Percentiles rank a stretch among this genome's conserved stretches.
Conservation (phyloP, 2,797 vertebrate genomes). For the Pygocentrus nattereri region DNA sequence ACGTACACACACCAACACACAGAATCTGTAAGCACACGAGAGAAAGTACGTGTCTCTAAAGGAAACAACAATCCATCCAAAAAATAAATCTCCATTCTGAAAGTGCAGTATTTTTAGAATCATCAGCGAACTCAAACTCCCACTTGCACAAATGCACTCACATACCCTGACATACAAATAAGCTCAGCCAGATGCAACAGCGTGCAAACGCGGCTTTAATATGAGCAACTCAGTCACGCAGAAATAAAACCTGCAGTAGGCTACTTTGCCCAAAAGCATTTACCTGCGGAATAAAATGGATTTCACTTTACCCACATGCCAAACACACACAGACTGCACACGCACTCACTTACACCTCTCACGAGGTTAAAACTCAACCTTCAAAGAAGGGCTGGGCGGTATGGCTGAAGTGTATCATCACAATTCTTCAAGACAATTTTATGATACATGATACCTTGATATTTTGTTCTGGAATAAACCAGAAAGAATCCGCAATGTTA, state of each 20-base stretch:
- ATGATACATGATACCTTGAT: no score
- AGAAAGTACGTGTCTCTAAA: slow-evolving; percentile 14
- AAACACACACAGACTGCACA: neutral
- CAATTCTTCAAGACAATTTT: no score
- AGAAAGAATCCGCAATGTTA: no score
- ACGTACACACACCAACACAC: neutral
- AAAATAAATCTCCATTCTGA: slow-evolving; percentile 5
- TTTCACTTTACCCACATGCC: neutral
- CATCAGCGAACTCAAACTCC: neutral
- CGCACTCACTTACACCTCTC: slow-evolving; percentile 1
- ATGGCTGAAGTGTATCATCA: no score
- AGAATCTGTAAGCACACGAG: slow-evolving; percentile 20
- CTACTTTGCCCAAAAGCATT: slow-evolving; percentile 7
- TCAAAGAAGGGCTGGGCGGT: neutral
- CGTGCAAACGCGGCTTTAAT: neutral
- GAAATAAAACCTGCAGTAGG: neutral
- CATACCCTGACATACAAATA: slow-evolving; percentile 8
- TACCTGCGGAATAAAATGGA: neutral
- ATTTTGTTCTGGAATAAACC: no score
- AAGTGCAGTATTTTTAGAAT: slow-evolving; percentile 25
- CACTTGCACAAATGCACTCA: slow-evolving; percentile 16
- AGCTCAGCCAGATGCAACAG: neutral
- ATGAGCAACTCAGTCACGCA: slow-evolving; percentile 1
- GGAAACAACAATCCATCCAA: slow-evolving; percentile 35
- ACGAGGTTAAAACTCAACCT: neutral